Evolutionary conservation across 2,113 vertebrate genomes (phyloP), one percentile per base, ranked within the genome.

Genomic region (Xiphophorus hellerii): DNA sequence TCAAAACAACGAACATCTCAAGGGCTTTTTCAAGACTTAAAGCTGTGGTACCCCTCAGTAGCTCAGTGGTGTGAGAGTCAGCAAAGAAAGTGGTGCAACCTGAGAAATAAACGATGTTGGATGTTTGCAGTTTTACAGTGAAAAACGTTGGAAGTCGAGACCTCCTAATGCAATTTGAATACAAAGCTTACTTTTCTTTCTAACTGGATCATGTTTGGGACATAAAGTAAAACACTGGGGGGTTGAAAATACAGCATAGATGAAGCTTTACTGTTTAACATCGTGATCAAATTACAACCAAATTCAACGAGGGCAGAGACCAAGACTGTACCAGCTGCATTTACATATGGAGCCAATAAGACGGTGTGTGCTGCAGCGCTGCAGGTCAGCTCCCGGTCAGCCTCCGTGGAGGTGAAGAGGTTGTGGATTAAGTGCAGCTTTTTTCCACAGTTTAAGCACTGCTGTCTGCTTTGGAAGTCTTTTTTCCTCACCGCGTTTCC

Each of bases 311-410:
- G 69, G 74, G 71, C 65, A 82, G 67, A 72, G 73, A 81, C 77
- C 73, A 39, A 28, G 33, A 71, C n/a, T 75, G 71, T 22, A 81
- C 61, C 79, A 5, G 73, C 69, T 74, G 66, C 78, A 80, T 86
- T 81, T 89, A 81, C 82, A 83, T 77, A 80, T 69, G 80, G 77
- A 82, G 80, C 77, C 79, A 73, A 72, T 67, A 81, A 87, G 87
- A 76, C 71, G 8, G 15, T 77, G 69, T 83, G 63, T 67, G 64
- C 85, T 63, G 85, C 85, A 72, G 85, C 74, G 5, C 54, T 69
- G 20, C 73, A 77, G 87, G 85, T 90, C 85, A 71, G 29, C 12
- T 61, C 39, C 3, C 68, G 85, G 85, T 76, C 85, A 80, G 66
- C 15, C 81, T 71, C 15, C 22, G 60, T 3, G 12, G 73, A 69